These are phyloP conservation scores for Lepilemur ruficaudatus DNA, from an alignment of 2,797 vertebrate species.

Conservation along the genomic window DNA sequence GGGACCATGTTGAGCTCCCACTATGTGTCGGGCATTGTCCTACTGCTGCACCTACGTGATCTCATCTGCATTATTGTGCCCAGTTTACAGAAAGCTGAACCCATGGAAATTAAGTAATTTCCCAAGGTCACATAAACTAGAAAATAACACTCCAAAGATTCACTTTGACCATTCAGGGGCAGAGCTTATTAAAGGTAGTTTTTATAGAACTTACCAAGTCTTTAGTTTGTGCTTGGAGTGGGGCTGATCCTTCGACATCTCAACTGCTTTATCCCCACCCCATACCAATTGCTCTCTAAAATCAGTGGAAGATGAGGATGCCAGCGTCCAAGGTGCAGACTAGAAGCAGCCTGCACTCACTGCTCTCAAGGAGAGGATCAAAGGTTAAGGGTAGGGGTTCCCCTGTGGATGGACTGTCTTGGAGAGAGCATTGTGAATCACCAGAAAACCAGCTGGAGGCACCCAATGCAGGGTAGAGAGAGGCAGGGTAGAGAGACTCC, in stretches of 20 bases:
- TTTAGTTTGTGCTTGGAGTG: neutral
- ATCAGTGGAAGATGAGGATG: neutral
- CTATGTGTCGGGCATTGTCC: fast-evolving
- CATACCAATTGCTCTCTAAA: neutral
- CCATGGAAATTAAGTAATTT: neutral
- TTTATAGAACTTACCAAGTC: neutral
- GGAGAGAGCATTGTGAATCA: neutral
- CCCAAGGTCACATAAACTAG: neutral
- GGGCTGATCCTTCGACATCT: neutral
- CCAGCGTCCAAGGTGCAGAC: neutral
- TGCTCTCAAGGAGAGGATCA: neutral
- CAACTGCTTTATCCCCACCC: neutral
- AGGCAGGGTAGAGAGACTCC: neutral
- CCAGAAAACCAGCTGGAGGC: neutral
- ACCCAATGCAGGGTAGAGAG: neutral
- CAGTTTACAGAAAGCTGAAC: neutral
- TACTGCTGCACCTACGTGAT: neutral
- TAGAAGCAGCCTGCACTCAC: neutral
- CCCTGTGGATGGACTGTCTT: neutral
- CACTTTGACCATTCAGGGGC: neutral
- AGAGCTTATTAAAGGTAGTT: neutral
- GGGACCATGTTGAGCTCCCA: neutral
- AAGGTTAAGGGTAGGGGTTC: neutral
- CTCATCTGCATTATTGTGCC: neutral
- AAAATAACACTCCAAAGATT: neutral